Evolutionary conservation across 2,113 vertebrate species (phyloP).

Genomic region (Oceanites oceanicus): DNA sequence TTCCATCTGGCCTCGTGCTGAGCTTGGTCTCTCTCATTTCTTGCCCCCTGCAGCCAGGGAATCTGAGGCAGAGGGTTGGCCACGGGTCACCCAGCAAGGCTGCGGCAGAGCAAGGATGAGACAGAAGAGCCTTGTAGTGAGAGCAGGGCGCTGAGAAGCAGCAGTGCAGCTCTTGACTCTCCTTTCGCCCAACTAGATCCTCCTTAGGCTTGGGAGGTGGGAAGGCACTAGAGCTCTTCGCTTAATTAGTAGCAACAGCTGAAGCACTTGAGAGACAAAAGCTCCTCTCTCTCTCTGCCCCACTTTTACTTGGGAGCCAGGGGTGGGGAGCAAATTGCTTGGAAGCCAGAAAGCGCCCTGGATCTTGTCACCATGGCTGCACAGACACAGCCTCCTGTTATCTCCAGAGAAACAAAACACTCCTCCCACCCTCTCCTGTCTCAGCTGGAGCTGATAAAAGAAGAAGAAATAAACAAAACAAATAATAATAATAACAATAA

Average conservation of each 20-base stretch:
- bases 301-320: slow-evolving; percentile 51
- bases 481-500: background rate
- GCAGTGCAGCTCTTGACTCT: background rate
- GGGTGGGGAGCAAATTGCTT: slow-evolving; percentile 59
- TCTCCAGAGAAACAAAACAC: slow-evolving; percentile 62
- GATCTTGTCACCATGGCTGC: slow-evolving; percentile 70
- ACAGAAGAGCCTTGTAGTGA: background rate
- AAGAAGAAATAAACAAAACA: slow-evolving; percentile 28
- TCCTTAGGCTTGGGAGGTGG: background rate
- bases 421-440: slow-evolving; percentile 51
- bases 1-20: slow-evolving; percentile 26
- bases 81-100: background rate
- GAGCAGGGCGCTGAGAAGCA: background rate
- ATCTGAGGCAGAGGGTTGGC: background rate
- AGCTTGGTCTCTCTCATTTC: background rate
- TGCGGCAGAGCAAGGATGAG: background rate
- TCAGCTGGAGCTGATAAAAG: slow-evolving; percentile 60
- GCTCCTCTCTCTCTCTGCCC: slow-evolving; percentile 52
- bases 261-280: slow-evolving; percentile 68
- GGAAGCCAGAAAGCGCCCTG: slow-evolving; percentile 57
- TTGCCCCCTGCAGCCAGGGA: background rate
- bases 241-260: slow-evolving; percentile 62
- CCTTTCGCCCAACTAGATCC: background rate
- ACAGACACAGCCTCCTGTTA: slow-evolving; percentile 63
- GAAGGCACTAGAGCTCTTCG: background rate